These are phyloP conservation scores for Tiliacea aurago DNA, from an alignment of 2,888 invertebrate species.

Conservation along the genomic window DNA sequence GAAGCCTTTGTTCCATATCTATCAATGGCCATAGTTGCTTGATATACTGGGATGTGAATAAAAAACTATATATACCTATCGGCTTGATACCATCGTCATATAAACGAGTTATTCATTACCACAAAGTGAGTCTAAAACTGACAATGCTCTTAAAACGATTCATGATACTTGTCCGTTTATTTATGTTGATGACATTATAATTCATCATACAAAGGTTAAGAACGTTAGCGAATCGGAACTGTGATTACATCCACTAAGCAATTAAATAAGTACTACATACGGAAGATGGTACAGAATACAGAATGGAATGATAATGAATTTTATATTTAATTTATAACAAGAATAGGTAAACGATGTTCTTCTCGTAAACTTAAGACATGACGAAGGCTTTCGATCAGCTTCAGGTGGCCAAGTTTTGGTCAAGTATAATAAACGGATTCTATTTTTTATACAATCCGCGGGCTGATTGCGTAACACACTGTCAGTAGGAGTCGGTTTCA, in stretches of 20 bases:
- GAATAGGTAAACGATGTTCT: neutral
- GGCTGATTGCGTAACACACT: too few species aligned
- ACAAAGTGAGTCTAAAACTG: constrained; percentile 40
- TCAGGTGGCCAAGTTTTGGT: neutral
- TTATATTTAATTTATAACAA: constrained; percentile 1
- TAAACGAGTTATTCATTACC: constrained; percentile 48
- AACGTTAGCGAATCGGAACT: constrained; percentile 36
- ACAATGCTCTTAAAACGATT: constrained; percentile 43
- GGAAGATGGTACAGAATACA: neutral
- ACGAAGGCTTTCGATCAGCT: constrained; percentile 5
- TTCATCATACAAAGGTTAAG: constrained; percentile 50
- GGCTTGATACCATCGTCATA: constrained; percentile 16
- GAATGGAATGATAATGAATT: constrained; percentile 11
- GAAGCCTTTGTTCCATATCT: constrained; percentile 41
- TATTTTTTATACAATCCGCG: neutral
- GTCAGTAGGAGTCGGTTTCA: too few species aligned
- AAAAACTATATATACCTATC: constrained; percentile 35
- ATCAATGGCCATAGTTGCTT: constrained; percentile 30
- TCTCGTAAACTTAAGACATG: neutral
- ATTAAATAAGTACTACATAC: constrained; percentile 1
- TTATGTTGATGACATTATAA: constrained; percentile 63
- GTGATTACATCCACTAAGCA: constrained; percentile 38
- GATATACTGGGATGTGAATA: constrained; percentile 21
- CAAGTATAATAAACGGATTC: constrained; percentile 4
- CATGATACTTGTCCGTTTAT: constrained; percentile 46